These are phyloP conservation scores for Salvelinus fontinalis DNA, from an alignment of 2,113 vertebrate genomes.

Conservation along the genomic window DNA sequence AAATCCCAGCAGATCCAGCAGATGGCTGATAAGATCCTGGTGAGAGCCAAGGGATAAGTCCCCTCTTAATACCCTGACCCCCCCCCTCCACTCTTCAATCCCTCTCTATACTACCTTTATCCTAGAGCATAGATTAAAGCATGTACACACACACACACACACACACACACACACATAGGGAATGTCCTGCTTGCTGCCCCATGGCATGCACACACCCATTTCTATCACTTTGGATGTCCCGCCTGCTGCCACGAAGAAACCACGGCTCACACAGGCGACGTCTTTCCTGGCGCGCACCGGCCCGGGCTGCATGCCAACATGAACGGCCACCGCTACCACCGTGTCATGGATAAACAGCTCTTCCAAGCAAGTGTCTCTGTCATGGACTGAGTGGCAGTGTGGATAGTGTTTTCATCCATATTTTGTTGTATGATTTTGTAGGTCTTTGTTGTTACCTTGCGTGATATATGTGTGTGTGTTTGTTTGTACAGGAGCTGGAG, in stretches of 20 bases:
- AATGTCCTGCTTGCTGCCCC: conserved; percentile 6
- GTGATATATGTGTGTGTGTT: conserved; percentile 1
- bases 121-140: conserved; percentile 7
- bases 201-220: neutral
- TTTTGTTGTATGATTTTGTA: neutral
- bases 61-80: conserved; percentile 46
- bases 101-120: conserved; percentile 26
- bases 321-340: conserved; percentile 45
- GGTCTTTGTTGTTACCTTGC: neutral
- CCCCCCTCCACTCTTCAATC: conserved; percentile 33
- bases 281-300: neutral
- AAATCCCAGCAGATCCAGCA: conserved; percentile 99
- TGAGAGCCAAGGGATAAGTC: conserved; percentile 72
- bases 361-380: conserved; percentile 61
- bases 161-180: conserved; percentile 4
- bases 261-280: conserved; percentile 12
- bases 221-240: neutral
- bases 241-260: neutral
- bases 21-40: conserved; percentile 99
- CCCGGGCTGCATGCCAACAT: conserved; percentile 35
- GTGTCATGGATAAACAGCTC: conserved; percentile 55
- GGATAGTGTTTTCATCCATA: neutral
- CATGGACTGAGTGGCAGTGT: neutral
- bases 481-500: conserved; percentile 87
- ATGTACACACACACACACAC: conserved; percentile 16